Evolutionary conservation across 2,797 vertebrate genomes (phyloP).

Genomic region (Dicrostonyx torquatus): DNA sequence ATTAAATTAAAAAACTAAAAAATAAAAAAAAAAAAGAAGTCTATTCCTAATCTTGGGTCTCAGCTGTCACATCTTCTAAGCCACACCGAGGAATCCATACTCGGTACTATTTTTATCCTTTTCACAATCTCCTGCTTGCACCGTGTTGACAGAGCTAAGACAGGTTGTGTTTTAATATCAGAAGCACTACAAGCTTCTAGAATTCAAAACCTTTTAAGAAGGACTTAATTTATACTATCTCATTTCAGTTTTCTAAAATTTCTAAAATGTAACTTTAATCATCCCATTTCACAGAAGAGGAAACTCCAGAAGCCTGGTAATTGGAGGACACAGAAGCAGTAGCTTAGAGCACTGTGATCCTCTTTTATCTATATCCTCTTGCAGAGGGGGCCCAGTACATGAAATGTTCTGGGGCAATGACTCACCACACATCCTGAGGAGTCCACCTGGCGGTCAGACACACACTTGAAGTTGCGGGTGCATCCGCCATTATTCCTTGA

Average conservation of each 20-base stretch:
- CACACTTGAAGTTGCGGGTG: conserved; percentile 98
- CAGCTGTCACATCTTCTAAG: neutral
- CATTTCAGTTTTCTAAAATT: neutral
- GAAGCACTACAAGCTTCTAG: neutral
- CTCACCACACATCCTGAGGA: conserved; percentile 97
- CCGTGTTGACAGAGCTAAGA: neutral
- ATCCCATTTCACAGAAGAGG: neutral
- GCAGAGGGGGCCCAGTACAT: rapidly evolving
- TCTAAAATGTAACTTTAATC: neutral
- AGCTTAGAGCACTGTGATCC: no score
- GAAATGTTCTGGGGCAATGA: neutral
- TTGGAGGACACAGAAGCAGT: neutral
- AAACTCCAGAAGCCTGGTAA: neutral
- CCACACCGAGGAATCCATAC: neutral
- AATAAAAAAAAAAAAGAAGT: no score
- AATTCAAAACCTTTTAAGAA: neutral
- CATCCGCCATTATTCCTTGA: conserved; percentile 97
- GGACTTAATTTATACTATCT: neutral
- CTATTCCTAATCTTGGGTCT: neutral
- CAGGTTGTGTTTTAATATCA: neutral
- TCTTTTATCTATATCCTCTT: neutral
- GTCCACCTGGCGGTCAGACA: conserved; percentile 95
- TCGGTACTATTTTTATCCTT: neutral
- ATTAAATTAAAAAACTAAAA: no score
- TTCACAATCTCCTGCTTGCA: rapidly evolving